Conservation (phyloP, 2,888 invertebrate genomes). For the Tipula unca region DNA sequence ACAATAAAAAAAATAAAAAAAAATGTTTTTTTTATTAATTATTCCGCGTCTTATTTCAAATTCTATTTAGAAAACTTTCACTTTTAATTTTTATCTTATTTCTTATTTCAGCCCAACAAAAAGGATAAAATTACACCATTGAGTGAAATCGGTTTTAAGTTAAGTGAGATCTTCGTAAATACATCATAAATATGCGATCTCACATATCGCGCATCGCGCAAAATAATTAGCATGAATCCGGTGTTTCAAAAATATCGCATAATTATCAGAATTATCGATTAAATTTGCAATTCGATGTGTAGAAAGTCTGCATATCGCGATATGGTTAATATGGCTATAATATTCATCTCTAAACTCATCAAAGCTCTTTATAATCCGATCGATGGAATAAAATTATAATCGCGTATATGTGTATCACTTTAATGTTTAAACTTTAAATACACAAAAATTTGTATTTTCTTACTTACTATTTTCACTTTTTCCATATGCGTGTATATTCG, state of each 20-base stretch:
- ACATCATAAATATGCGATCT: background rate
- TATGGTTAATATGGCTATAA: background rate
- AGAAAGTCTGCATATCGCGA: background rate
- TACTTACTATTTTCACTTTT: background rate
- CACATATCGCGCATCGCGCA: background rate
- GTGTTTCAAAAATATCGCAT: background rate
- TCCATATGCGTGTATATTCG: background rate
- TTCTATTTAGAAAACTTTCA: background rate
- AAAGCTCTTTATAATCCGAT: background rate
- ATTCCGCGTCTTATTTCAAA: background rate
- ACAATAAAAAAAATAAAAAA: background rate
- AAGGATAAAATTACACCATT: background rate
- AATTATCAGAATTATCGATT: background rate
- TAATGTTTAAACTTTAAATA: background rate
- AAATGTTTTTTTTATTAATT: background rate
- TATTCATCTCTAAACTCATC: background rate
- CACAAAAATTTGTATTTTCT: background rate
- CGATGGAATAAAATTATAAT: background rate
- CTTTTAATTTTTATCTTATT: background rate
- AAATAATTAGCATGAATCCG: background rate
- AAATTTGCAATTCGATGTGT: background rate
- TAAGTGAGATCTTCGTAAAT: background rate
- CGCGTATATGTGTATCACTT: background rate
- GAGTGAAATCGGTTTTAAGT: background rate
- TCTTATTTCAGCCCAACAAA: background rate